Conservation (phyloP, 2,888 invertebrate genomes). For the Tetranychus piercei region DNA sequence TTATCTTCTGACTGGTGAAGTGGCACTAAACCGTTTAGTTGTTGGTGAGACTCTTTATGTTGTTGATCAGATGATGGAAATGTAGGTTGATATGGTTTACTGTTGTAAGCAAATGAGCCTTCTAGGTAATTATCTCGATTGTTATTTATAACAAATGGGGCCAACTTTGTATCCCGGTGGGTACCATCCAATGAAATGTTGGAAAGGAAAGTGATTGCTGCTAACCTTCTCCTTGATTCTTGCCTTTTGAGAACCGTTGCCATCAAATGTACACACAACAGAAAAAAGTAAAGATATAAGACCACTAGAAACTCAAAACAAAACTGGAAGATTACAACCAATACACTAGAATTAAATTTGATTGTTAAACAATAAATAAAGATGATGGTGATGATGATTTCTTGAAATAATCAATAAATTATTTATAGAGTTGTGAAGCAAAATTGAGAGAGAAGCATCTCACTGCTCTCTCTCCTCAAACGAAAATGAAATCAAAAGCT, state of each 20-base stretch:
- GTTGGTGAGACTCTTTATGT: neutral
- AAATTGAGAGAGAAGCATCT: too few species aligned
- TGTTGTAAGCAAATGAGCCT: neutral
- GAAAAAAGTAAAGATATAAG: neutral
- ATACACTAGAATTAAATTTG: too few species aligned
- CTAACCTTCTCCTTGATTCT: conserved; percentile 30
- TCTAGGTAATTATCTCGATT: neutral
- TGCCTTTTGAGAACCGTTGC: conserved; percentile 30
- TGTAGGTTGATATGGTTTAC: neutral
- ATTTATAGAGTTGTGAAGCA: too few species aligned
- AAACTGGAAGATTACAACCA: neutral
- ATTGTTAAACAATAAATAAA: too few species aligned
- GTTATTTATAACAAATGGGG: conserved; percentile 24
- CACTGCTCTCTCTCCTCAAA: neutral
- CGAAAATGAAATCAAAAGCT: neutral
- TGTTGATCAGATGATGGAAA: neutral
- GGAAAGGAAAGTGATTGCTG: conserved; percentile 75
- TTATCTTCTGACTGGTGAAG: neutral
- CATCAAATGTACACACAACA: conserved; percentile 21
- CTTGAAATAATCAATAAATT: too few species aligned
- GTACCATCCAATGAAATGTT: conserved; percentile 87
- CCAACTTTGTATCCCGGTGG: conserved; percentile 43
- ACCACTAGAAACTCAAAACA: neutral
- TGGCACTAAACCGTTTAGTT: neutral
- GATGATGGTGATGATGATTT: too few species aligned